Percentiles rank a stretch among this genome's conserved stretches.
These are phyloP conservation scores for Potorous gilbertii DNA, from an alignment of 2,797 vertebrate genomes.

Conservation along the genomic window DNA sequence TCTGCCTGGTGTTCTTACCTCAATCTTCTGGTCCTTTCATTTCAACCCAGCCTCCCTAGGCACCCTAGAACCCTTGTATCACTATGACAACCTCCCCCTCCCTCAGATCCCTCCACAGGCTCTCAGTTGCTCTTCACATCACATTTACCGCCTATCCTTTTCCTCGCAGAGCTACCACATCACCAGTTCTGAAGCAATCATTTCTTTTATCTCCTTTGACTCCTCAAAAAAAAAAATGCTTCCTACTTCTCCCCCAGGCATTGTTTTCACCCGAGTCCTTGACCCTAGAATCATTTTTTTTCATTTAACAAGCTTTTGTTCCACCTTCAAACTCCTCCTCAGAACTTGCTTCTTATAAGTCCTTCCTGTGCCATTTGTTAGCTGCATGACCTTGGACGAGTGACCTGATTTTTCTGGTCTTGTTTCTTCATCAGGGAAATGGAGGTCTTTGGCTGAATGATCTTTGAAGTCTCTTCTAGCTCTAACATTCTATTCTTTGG, in stretches of 20 bases:
- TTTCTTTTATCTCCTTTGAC: not conserved
- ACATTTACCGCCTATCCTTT: not conserved
- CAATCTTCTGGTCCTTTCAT: not conserved
- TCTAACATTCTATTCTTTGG: not conserved
- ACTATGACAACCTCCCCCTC: not conserved
- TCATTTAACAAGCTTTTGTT: not conserved
- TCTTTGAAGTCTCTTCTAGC: not conserved
- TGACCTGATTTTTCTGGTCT: not conserved
- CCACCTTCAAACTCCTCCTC: not conserved
- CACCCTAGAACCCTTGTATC: not conserved
- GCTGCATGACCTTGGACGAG: not conserved
- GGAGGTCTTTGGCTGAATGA: not conserved
- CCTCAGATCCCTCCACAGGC: not conserved
- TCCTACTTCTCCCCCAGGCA: not conserved
- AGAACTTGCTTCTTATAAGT: not conserved
- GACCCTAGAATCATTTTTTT: not conserved
- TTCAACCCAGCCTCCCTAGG: not conserved
- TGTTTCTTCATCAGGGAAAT: not conserved
- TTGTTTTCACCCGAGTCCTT: not conserved
- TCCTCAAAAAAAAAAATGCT: not conserved
- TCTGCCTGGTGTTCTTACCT: not conserved
- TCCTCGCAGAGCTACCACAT: not conserved
- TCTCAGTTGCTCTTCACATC: not conserved
- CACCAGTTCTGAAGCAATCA: not conserved
- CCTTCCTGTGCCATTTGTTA: not conserved